These are phyloP conservation scores for Eudyptes chrysolophus DNA, from an alignment of 2,113 vertebrate genomes.

Conservation along the genomic window DNA sequence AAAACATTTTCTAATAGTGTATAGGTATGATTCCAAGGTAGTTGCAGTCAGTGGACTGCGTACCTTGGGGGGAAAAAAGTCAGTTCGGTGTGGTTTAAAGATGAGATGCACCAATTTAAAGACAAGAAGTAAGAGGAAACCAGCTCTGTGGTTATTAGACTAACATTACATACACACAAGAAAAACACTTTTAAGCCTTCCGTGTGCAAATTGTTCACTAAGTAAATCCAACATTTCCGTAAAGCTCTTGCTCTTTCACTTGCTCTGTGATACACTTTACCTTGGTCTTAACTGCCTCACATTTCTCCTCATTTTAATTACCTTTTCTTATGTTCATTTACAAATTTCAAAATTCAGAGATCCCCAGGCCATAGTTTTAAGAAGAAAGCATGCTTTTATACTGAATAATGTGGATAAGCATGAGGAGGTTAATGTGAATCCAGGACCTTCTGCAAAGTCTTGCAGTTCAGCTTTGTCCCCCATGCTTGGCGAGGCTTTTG, in stretches of 20 bases:
- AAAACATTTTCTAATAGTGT: neutral
- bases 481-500: neutral
- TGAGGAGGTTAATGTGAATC: neutral
- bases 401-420: neutral
- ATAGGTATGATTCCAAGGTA: neutral
- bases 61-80: neutral
- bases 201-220: neutral
- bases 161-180: neutral
- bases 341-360: neutral
- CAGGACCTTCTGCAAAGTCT: neutral
- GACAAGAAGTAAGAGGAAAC: neutral
- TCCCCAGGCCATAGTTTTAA: neutral
- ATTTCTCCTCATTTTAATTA: neutral
- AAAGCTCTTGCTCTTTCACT: neutral
- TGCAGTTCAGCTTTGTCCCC: neutral
- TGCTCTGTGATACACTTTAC: neutral
- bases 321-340: neutral
- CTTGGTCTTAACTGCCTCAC: neutral
- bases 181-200: neutral
- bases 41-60: neutral
- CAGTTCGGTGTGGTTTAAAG: neutral
- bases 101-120: neutral
- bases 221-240: neutral
- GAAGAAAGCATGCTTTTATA: neutral
- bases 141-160: neutral